Evolutionary conservation across 2,888 invertebrate species (phyloP).

Genomic region (Unio delphinus): DNA sequence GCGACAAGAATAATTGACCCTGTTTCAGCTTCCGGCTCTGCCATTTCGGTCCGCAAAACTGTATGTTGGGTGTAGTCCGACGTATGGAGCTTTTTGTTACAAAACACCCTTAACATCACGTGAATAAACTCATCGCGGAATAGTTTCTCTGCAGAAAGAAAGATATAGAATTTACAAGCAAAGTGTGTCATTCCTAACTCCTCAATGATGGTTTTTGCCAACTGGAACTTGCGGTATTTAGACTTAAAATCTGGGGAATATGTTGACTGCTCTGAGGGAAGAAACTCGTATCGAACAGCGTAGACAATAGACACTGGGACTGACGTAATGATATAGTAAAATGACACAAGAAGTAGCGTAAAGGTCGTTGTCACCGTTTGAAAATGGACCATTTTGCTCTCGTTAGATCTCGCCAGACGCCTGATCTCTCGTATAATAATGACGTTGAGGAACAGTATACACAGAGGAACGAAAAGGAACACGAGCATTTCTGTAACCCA

Average conservation of each 20-base stretch:
- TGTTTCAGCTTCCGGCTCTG: neutral
- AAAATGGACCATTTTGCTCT: conserved; percentile 33
- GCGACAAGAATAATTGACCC: no score
- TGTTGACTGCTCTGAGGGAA: conserved; percentile 28
- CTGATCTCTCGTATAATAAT: conserved; percentile 64
- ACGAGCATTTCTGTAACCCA: conserved; percentile 67
- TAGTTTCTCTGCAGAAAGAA: conserved; percentile 64
- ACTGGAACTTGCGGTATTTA: conserved; percentile 39
- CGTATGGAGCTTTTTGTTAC: conserved; percentile 7
- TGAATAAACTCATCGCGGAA: conserved; percentile 60
- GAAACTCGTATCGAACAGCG: conserved; percentile 54
- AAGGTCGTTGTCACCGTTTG: conserved; percentile 61
- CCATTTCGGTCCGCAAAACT: conserved; percentile 21
- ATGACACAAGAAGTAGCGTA: conserved; percentile 67
- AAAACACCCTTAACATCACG: conserved; percentile 7
- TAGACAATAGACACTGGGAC: conserved; percentile 66
- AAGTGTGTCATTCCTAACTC: conserved; percentile 67
- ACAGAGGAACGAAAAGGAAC: conserved; percentile 65
- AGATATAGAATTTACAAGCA: conserved; percentile 70
- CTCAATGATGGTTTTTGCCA: conserved; percentile 56
- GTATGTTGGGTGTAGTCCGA: conserved; percentile 23
- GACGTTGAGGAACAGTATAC: conserved; percentile 67
- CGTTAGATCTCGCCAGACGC: conserved; percentile 46
- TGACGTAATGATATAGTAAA: conserved; percentile 67
- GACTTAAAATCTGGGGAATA: no score